Base-by-base conservation (phyloP, 2,113 vertebrate genomes). In the Tetraodon nigroviridis region DNA sequence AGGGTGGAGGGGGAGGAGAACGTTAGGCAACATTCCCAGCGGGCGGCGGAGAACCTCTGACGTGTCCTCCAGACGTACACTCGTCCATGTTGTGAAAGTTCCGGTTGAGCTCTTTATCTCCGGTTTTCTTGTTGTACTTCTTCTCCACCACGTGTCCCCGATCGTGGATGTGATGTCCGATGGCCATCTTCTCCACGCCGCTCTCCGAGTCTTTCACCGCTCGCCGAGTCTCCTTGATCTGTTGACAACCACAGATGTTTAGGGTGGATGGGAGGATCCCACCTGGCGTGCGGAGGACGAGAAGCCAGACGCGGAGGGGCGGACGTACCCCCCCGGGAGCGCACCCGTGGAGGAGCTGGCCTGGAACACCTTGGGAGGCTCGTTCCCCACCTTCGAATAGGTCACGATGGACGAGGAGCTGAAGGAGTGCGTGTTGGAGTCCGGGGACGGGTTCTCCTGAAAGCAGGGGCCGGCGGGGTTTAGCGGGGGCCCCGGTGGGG, bases 1-100 rank as follows among this genome's bases (percentile, higher is more conserved):
- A 4, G 40, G 42, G 67, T 22, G 49, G 65, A 48, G 51, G 58
- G 71, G 67, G 44, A 56, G 50, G 45, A 50, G 27, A 12, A 46
- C 21, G 58, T 73, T 46, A 75, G 44, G 7, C n/a, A 53, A 71
- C 1, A 22, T 32, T n/a, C 7, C 3, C 18, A 19, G 20, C 14
- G 6, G 14, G 22, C 2, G 5, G 22, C n/a, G 22, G 2, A 24
- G 22, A 24, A 24, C 22, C 5, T 24, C 22, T 24, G 22, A 24
- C 12, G 46, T 47, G 17, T 15, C 4, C 17, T 0, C 29, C 29
- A 11, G 17, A 86, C 92, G 50, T 84, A 97, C 97, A 81, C 87
- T 99, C 97, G 78, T 93, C 92, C 84, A 99, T 48, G 73, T 98
- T 99, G 84, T 96, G 86, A 77, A 98, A 99, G 76, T 99, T 94